phyloP scores from a whole-genome alignment of 2,113 vertebrate species.

The Galemys pyrenaicus region DNA sequence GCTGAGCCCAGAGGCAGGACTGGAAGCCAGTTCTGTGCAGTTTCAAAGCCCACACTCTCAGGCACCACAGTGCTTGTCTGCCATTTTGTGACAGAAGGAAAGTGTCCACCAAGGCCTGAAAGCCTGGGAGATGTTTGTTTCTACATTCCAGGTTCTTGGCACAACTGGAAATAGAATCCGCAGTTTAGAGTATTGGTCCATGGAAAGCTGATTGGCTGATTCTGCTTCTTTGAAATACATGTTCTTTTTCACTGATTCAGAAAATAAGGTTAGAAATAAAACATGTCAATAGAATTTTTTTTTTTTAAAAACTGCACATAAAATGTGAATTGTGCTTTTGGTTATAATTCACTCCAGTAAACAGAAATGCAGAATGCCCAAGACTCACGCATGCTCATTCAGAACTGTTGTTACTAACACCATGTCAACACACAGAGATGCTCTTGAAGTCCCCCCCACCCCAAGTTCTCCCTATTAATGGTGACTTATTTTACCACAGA shows the following conservation, averaged over 20 bases:
- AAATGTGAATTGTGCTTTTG: background rate
- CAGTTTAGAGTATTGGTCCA: background rate
- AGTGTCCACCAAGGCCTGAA: background rate
- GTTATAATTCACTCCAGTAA: background rate
- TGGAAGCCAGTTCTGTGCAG: background rate
- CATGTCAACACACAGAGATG: background rate
- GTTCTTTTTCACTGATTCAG: background rate
- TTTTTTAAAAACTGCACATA: background rate
- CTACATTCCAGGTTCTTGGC: background rate
- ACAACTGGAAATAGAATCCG: background rate
- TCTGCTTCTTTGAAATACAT: background rate
- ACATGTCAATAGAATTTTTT: background rate
- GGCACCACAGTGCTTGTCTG: background rate
- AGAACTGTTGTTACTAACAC: fast-evolving
- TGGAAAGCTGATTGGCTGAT: background rate
- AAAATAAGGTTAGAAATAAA: conserved; percentile 38
- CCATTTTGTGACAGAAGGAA: background rate
- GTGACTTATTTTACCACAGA: background rate
- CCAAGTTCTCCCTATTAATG: background rate
- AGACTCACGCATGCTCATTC: too few relatives aligned
- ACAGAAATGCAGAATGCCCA: background rate
- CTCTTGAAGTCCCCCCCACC: background rate
- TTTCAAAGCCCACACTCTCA: background rate
- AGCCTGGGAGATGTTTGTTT: background rate
- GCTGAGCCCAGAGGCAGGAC: background rate